Evolutionary conservation across 1,140 invertebrate species (phyloP), one percentile per base, ranked within the genome.

Genomic region (Drosophila ambigua): DNA sequence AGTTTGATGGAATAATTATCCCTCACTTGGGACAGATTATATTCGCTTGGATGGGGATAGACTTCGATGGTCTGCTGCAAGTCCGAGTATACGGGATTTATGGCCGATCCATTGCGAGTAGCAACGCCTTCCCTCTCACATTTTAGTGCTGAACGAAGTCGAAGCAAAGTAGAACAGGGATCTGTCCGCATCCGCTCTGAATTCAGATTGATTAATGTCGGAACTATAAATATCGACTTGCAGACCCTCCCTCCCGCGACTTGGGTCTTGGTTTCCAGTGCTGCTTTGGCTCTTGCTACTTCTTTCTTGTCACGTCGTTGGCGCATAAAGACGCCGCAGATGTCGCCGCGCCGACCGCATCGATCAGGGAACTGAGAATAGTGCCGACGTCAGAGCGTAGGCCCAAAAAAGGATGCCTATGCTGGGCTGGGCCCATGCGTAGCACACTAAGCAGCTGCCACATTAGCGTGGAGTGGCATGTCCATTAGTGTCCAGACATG

Each of bases 201-300:
- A 77, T 83, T 88, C 77, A 79, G 83, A 83, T 62, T 89, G 84
- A 83, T 88, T 88, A 76, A 82, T 87, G 83, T 72, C 75, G 76
- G 67, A 87, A 87, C 80, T 83, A 84, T 84, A 84, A 84, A 84
- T 84, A 71, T 41, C 55, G 68, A 35, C 57, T 61, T 82, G 53
- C 79, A 82, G 71, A 63, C 51, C 35, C 43, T 35, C 0, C 23
- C 43, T 44, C 3, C 23, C 23, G 23, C 64, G 64, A 68, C 44
- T 16, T 39, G 9, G 26, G 15, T 24, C 23, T 24, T 24, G 23
- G 3, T 24, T 24, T 24, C 23, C 23, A 24, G 23, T 20, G 9
- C 28, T 39, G 51, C 9, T 20, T 58, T 65, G 49, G 67, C 78
- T 72, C 68, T 74, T 81, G 78, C 55, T 85, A 81, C 48, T 59